Conservation (phyloP, 2,888 invertebrate genomes). For the Ectobius pallidus region DNA sequence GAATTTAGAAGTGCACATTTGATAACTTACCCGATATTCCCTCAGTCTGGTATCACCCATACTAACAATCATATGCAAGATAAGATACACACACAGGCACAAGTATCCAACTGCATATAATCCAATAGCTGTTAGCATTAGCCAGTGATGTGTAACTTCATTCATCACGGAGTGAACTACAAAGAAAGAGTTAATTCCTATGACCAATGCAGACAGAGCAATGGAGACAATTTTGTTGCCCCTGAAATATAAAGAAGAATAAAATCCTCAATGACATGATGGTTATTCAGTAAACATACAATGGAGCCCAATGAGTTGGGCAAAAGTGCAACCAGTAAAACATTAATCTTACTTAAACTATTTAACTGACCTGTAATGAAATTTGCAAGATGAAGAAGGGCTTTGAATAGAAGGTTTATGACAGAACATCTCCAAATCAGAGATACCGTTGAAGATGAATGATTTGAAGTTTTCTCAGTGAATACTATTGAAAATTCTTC, state of each 20-base stretch:
- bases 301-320: too few species aligned
- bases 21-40: constrained; percentile 46
- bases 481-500: too few species aligned
- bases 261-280: background rate
- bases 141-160: constrained; percentile 53
- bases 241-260: constrained; percentile 58
- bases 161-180: constrained; percentile 66
- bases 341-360: too few species aligned
- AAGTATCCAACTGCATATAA: constrained; percentile 71
- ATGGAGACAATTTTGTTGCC: constrained; percentile 72
- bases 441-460: too few species aligned
- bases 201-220: constrained; percentile 70
- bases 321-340: too few species aligned
- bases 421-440: too few species aligned
- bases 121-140: constrained; percentile 55
- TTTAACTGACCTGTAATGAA: too few species aligned
- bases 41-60: constrained; percentile 61
- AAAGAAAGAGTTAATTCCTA: constrained; percentile 81
- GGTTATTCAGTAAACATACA: background rate
- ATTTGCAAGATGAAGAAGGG: too few species aligned
- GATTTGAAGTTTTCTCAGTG: too few species aligned
- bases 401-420: too few species aligned
- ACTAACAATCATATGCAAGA: constrained; percentile 71
- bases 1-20: too few species aligned
- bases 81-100: constrained; percentile 74